phyloP scores from a whole-genome alignment of 64 coral and sea anemone species.

The Pocillopora verrucosa region DNA sequence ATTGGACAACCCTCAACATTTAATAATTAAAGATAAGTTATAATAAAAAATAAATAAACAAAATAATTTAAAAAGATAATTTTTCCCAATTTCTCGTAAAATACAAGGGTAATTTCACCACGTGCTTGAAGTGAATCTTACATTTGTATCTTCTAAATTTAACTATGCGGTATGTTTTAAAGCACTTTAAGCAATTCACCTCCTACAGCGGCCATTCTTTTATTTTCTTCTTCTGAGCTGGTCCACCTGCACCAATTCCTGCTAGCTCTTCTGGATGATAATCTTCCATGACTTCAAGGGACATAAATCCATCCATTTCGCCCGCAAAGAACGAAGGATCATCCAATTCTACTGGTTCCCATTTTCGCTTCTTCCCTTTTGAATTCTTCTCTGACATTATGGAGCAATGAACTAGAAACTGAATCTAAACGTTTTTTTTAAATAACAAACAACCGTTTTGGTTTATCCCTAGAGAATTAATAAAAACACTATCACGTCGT shows the following conservation, averaged over 20 bases:
- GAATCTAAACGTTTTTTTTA: background rate
- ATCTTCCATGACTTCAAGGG: conserved; percentile 73
- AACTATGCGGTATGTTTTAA: background rate
- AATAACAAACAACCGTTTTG: background rate
- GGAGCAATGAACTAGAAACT: background rate
- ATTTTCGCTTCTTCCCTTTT: conserved; percentile 77
- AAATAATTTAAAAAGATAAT: no score
- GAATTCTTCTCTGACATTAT: conserved; percentile 40
- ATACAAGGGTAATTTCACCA: no score
- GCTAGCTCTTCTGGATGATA: conserved; percentile 54
- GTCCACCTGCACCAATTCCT: background rate
- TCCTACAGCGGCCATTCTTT: background rate
- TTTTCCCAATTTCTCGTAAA: no score
- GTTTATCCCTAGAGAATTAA: background rate
- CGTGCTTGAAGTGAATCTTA: background rate
- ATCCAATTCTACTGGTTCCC: conserved; percentile 71
- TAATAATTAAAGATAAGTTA: no score
- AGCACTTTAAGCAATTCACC: background rate
- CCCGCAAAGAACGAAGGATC: conserved; percentile 69
- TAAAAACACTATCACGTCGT: background rate
- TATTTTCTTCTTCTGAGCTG: background rate
- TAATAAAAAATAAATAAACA: no score
- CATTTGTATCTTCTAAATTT: conserved; percentile 19
- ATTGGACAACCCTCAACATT: no score
- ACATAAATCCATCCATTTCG: conserved; percentile 93